Conservation (phyloP, 2,113 vertebrate species). For the Ptilonorhynchus violaceus region DNA sequence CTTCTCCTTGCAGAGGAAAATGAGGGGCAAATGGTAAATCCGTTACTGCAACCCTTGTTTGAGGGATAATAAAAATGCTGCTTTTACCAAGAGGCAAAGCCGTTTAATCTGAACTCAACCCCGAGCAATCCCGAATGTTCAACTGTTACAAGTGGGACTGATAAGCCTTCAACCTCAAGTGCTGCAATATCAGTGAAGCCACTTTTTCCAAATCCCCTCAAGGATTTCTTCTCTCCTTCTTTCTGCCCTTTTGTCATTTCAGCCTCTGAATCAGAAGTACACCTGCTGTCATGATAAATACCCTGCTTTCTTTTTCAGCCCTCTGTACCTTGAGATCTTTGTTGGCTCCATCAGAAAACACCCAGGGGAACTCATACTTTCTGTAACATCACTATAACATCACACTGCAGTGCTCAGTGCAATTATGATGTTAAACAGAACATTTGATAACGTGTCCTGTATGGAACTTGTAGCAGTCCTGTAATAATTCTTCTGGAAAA, state of each 20-base stretch:
- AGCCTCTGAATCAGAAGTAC: neutral
- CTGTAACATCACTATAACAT: neutral
- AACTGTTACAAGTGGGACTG: neutral
- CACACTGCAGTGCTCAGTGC: neutral
- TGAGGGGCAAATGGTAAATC: neutral
- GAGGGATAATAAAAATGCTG: neutral
- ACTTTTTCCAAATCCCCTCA: neutral
- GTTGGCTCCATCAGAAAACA: neutral
- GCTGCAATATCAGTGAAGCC: neutral
- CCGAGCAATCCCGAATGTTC: neutral
- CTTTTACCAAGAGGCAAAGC: neutral
- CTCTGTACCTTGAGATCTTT: neutral
- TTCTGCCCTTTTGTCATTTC: neutral
- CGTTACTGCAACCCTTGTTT: neutral
- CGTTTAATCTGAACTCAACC: neutral
- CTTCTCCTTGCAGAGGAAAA: neutral
- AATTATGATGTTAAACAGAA: slow-evolving; percentile 23
- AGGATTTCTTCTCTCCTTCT: neutral
- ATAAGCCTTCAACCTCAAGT: neutral
- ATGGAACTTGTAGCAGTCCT: neutral
- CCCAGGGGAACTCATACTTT: neutral
- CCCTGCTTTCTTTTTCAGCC: neutral
- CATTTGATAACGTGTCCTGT: neutral
- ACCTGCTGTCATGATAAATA: neutral
- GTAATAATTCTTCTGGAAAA: slow-evolving; percentile 27